Evolutionary conservation across 2,888 invertebrate species (phyloP).

Genomic region (Hypomecis atomaria): DNA sequence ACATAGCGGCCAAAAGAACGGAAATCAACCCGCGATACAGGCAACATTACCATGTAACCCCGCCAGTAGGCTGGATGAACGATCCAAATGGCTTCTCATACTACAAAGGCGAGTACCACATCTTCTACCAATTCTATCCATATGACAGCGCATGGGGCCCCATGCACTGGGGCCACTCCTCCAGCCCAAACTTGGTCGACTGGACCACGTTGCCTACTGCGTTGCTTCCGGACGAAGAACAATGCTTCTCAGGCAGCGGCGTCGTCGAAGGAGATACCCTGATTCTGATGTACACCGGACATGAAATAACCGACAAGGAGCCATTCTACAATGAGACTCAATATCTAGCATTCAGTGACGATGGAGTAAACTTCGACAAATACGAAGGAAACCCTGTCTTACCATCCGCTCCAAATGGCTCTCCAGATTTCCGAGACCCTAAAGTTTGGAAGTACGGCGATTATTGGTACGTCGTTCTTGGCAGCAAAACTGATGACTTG

Average conservation of each 20-base stretch:
- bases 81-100: slow-evolving; percentile 84
- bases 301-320: slow-evolving; percentile 51
- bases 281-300: slow-evolving; percentile 74
- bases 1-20: slow-evolving; percentile 61
- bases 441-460: slow-evolving; percentile 75
- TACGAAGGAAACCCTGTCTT: slow-evolving; percentile 74
- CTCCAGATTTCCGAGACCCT: slow-evolving; percentile 80
- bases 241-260: slow-evolving; percentile 80
- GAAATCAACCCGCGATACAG: slow-evolving; percentile 69
- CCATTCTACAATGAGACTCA: slow-evolving; percentile 69
- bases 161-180: slow-evolving; percentile 84
- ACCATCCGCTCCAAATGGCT: slow-evolving; percentile 61
- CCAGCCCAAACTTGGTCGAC: slow-evolving; percentile 74
- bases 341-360: slow-evolving; percentile 70
- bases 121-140: slow-evolving; percentile 83
- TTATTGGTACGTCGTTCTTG: slow-evolving; percentile 74
- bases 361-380: slow-evolving; percentile 73
- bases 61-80: slow-evolving; percentile 83
- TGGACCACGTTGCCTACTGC: slow-evolving; percentile 81
- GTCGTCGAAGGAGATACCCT: slow-evolving; percentile 66
- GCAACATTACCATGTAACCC: slow-evolving; percentile 69
- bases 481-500: slow-evolving; percentile 66
- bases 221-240: slow-evolving; percentile 72
- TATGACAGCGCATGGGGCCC: slow-evolving; percentile 74
- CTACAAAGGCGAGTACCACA: slow-evolving; percentile 78